phyloP scores from a whole-genome alignment of 2,113 vertebrate species.

The Xyliphius kryptos region DNA sequence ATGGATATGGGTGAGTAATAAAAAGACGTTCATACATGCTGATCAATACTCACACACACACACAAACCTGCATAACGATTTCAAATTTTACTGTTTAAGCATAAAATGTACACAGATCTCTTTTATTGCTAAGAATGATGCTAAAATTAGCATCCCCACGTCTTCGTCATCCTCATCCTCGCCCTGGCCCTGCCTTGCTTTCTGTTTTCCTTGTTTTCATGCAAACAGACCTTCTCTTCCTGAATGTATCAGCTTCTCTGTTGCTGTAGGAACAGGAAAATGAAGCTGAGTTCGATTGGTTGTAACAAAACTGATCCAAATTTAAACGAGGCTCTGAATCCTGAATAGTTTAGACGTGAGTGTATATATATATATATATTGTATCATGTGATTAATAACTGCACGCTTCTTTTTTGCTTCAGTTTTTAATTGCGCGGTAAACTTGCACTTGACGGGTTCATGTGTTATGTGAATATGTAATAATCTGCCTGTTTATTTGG shows the following conservation, averaged over 20 bases:
- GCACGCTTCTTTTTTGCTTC: too few relatives aligned
- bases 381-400: too few relatives aligned
- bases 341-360: too few relatives aligned
- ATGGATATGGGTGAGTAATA: constrained; percentile 79
- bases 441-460: too few relatives aligned
- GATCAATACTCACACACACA: constrained; percentile 6
- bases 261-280: too few relatives aligned
- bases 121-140: constrained; percentile 1
- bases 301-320: too few relatives aligned
- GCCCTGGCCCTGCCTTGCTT: constrained; percentile 43
- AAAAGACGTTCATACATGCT: background rate
- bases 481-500: too few relatives aligned
- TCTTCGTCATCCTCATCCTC: constrained; percentile 45
- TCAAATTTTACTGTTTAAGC: background rate
- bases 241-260: constrained; percentile 15
- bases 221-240: constrained; percentile 15
- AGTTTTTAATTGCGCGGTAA: too few relatives aligned
- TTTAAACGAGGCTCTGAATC: too few relatives aligned
- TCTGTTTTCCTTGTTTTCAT: constrained; percentile 39
- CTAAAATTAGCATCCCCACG: constrained; percentile 14
- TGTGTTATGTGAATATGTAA: too few relatives aligned
- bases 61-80: constrained; percentile 12
- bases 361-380: too few relatives aligned
- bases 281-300: too few relatives aligned
- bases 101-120: background rate